Percentiles rank a stretch among this genome's conserved stretches.
These are phyloP conservation scores for Antennarius striatus DNA, from an alignment of 2,113 vertebrate genomes.

Conservation along the genomic window DNA sequence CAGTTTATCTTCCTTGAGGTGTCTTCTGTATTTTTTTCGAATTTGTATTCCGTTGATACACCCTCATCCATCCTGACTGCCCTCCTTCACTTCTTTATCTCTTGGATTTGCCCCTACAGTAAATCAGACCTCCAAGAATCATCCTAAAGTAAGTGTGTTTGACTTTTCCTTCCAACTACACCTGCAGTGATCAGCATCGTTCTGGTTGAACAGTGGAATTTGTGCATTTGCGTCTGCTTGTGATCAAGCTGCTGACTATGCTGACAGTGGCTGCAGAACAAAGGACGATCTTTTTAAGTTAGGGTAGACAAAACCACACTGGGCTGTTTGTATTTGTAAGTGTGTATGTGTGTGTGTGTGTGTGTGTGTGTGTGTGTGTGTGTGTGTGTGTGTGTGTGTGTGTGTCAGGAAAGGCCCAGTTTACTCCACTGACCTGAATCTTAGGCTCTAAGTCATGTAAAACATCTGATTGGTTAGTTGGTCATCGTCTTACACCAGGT, in stretches of 20 bases:
- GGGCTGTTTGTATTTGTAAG: not conserved
- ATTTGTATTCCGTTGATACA: conserved; percentile 12
- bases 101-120: conserved; percentile 27
- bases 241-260: not conserved
- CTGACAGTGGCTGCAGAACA: conserved; percentile 13
- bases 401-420: not conserved
- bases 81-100: conserved; percentile 11
- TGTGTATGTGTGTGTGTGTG: conserved; percentile 1
- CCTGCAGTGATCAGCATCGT: conserved; percentile 25
- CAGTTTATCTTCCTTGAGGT: conserved; percentile 2
- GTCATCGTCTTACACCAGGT: no score
- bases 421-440: conserved; percentile 5
- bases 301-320: conserved; percentile 18
- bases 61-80: conserved; percentile 26
- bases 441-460: not conserved
- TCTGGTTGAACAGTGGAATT: conserved; percentile 20
- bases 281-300: conserved; percentile 42
- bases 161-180: conserved; percentile 18
- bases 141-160: conserved; percentile 63
- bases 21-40: not conserved
- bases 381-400: conserved; percentile 1
- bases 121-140: conserved; percentile 29
- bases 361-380: not conserved
- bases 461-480: no score
- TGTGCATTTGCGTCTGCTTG: conserved; percentile 6